Conservation (phyloP, 2,888 invertebrate species). For the Apantesis nais region DNA sequence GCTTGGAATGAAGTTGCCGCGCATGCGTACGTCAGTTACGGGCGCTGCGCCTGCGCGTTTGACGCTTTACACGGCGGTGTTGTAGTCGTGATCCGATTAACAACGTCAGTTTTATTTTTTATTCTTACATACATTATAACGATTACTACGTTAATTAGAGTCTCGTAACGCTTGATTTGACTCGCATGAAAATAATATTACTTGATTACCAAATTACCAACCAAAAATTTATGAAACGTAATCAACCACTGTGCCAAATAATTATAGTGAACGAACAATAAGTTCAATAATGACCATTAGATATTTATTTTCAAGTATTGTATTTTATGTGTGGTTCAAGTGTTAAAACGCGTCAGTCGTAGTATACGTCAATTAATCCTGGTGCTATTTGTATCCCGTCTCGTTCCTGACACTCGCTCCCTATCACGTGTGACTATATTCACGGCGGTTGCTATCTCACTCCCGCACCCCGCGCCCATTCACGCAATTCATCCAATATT, state of each 20-base stretch:
- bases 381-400: constrained; percentile 76
- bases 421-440: constrained; percentile 69
- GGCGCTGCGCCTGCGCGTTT: constrained; percentile 84
- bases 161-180: constrained; percentile 69
- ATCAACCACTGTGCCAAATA: constrained; percentile 51
- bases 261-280: constrained; percentile 54
- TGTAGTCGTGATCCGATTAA: constrained; percentile 85
- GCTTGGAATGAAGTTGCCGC: constrained; percentile 75
- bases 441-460: constrained; percentile 60
- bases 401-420: constrained; percentile 68
- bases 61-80: constrained; percentile 85
- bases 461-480: constrained; percentile 72
- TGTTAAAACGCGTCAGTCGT: constrained; percentile 55
- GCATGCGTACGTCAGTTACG: constrained; percentile 81
- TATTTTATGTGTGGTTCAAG: constrained; percentile 53
- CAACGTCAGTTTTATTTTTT: constrained; percentile 81
- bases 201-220: constrained; percentile 22
- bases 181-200: constrained; percentile 38
- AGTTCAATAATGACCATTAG: constrained; percentile 33
- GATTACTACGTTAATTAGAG: constrained; percentile 41
- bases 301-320: constrained; percentile 28
- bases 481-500: constrained; percentile 74
- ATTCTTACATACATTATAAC: constrained; percentile 51
- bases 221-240: constrained; percentile 36
- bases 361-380: constrained; percentile 75